Percentiles rank a stretch among this genome's conserved stretches.
Conservation (phyloP, 2,888 invertebrate species). For the Arctia plantaginis region DNA sequence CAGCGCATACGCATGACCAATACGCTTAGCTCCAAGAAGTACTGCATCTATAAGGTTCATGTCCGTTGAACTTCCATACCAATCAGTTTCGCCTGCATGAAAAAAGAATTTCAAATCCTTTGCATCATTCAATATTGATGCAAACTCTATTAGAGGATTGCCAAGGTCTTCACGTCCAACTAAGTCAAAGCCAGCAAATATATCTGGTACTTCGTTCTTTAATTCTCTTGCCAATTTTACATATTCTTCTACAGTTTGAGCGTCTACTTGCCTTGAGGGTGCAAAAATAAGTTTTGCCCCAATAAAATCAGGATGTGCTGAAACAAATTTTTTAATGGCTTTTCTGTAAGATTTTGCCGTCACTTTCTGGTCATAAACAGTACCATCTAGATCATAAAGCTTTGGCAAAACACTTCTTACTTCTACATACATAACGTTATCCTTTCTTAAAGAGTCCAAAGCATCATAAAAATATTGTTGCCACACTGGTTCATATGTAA, state of each 20-base stretch:
- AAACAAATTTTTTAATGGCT: slow-evolving; percentile 85
- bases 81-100: slow-evolving; percentile 94
- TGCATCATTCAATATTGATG: slow-evolving; percentile 80
- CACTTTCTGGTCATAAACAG: slow-evolving; percentile 80
- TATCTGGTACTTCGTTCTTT: slow-evolving; percentile 86
- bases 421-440: slow-evolving; percentile 91
- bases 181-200: slow-evolving; percentile 93
- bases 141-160: slow-evolving; percentile 86
- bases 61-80: slow-evolving; percentile 89
- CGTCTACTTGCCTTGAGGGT: slow-evolving; percentile 82
- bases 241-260: slow-evolving; percentile 76
- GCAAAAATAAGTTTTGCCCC: slow-evolving; percentile 91
- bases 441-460: slow-evolving; percentile 87
- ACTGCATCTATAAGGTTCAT: slow-evolving; percentile 92
- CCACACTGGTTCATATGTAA: slow-evolving; percentile 89
- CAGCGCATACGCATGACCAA: slow-evolving; percentile 92
- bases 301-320: slow-evolving; percentile 88
- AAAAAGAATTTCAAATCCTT: slow-evolving; percentile 89
- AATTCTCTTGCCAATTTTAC: slow-evolving; percentile 74
- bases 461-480: slow-evolving; percentile 89
- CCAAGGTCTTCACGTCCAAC: slow-evolving; percentile 94
- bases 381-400: slow-evolving; percentile 89
- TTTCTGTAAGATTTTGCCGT: slow-evolving; percentile 86
- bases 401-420: slow-evolving; percentile 87
- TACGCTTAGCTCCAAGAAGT: slow-evolving; percentile 89